Conservation (phyloP, 2,888 invertebrate species). For the Cosmopolites sordidus region DNA sequence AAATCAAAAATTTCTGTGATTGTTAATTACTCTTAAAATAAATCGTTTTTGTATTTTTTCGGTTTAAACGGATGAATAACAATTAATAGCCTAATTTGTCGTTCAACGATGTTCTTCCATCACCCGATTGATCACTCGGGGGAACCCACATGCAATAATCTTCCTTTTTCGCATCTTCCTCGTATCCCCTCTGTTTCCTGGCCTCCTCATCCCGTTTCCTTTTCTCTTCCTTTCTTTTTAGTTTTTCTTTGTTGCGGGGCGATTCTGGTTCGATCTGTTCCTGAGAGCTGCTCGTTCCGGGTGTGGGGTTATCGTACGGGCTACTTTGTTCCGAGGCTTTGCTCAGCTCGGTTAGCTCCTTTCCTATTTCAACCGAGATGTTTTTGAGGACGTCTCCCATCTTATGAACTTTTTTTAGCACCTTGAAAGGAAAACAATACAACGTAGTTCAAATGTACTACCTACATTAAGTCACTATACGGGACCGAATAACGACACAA, state of each 20-base stretch:
- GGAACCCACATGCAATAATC: slow-evolving; percentile 78
- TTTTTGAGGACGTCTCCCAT: slow-evolving; percentile 34
- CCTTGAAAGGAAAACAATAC: slow-evolving; percentile 2
- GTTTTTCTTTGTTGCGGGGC: slow-evolving; percentile 35
- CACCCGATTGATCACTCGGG: slow-evolving; percentile 69
- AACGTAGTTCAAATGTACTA: not conserved
- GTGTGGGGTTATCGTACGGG: not conserved
- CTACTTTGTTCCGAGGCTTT: not conserved
- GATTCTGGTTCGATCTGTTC: not conserved
- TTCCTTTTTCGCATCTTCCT: slow-evolving; percentile 51
- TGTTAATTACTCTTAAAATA: no score
- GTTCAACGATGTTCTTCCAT: slow-evolving; percentile 72
- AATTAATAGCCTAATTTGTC: slow-evolving; percentile 75
- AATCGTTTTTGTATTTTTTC: no score
- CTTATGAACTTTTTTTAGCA: slow-evolving; percentile 32
- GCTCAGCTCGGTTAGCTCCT: slow-evolving; percentile 25
- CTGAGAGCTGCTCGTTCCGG: not conserved
- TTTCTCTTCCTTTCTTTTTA: slow-evolving; percentile 38
- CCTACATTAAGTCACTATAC: no score
- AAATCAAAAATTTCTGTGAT: no score
- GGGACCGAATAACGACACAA: no score
- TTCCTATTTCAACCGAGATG: slow-evolving; percentile 34
- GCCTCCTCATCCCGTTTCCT: not conserved
- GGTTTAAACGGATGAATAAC: no score
- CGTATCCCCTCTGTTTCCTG: slow-evolving; percentile 37